phyloP scores from a whole-genome alignment of 2,888 invertebrate genomes.

The Drosophila sordidula region DNA sequence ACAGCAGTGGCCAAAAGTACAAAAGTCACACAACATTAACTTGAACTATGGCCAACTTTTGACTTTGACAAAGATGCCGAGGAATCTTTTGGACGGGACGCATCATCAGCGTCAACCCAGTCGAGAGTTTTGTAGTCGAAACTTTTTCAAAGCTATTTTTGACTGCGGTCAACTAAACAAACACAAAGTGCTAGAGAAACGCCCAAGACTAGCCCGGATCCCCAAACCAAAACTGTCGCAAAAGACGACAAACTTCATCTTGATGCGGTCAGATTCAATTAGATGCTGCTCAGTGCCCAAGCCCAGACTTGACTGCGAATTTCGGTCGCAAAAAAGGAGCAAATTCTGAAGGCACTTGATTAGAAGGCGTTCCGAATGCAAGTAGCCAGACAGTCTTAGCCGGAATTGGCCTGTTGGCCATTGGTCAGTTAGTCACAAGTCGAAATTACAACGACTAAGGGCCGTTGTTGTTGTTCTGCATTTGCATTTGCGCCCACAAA shows the following conservation, averaged over 20 bases:
- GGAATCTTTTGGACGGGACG: constrained; percentile 47
- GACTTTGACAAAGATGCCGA: constrained; percentile 71
- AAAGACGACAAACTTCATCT: constrained; percentile 66
- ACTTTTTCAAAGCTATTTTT: constrained; percentile 78
- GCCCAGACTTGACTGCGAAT: constrained; percentile 15
- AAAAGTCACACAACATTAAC: constrained; percentile 82
- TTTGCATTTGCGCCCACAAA: constrained; percentile 71
- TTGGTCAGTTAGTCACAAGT: constrained; percentile 54
- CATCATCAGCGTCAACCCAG: constrained; percentile 35
- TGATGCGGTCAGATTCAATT: constrained; percentile 78
- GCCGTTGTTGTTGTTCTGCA: constrained; percentile 22
- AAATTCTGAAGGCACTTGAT: constrained; percentile 23
- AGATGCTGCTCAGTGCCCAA: constrained; percentile 45
- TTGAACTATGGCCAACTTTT: constrained; percentile 78
- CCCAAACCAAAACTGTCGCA: constrained; percentile 73
- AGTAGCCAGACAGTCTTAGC: constrained; percentile 4
- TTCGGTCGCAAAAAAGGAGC: constrained; percentile 8
- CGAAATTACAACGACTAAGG: constrained; percentile 43
- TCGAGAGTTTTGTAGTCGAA: constrained; percentile 43
- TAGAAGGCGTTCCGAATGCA: constrained; percentile 27
- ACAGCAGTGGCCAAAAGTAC: constrained; percentile 45
- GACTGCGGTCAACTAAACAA: constrained; percentile 81
- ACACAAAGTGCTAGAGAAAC: constrained; percentile 63
- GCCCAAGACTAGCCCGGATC: constrained; percentile 13
- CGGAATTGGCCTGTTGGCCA: constrained; percentile 26